Evolutionary conservation across 2,888 invertebrate species (phyloP).

Genomic region (Nebria salina): DNA sequence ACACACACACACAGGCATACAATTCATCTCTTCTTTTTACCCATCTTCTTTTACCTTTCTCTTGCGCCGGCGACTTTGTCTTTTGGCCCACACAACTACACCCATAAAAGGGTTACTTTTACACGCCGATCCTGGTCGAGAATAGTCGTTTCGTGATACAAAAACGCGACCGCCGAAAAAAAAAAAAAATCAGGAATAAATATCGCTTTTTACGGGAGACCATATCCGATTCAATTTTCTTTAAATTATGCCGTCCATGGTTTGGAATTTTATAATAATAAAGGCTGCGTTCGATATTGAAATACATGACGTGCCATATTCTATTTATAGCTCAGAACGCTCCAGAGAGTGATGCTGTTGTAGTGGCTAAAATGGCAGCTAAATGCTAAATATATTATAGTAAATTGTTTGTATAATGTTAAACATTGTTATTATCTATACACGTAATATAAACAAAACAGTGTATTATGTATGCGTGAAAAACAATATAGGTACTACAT

Average conservation of each 20-base stretch:
- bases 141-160: not conserved
- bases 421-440: not conserved
- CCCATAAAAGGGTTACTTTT: not conserved
- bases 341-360: not conserved
- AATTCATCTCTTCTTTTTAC: not conserved
- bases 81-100: not conserved
- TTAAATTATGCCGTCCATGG: not conserved
- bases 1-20: not conserved
- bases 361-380: not conserved
- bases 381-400: not conserved
- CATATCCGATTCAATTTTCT: not conserved
- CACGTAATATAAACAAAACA: not conserved
- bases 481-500: not conserved
- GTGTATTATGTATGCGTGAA: slow-evolving; percentile 1
- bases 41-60: not conserved
- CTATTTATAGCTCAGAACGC: too few relatives aligned
- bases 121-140: not conserved
- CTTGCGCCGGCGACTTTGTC: not conserved
- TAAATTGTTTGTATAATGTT: not conserved
- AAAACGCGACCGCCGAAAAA: too few relatives aligned
- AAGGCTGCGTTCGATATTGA: not conserved
- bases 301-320: too few relatives aligned
- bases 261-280: not conserved
- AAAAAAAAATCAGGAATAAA: too few relatives aligned
- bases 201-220: not conserved